Base-by-base conservation (phyloP, 2,888 invertebrate species). In the Aproaerema taeniolella region DNA sequence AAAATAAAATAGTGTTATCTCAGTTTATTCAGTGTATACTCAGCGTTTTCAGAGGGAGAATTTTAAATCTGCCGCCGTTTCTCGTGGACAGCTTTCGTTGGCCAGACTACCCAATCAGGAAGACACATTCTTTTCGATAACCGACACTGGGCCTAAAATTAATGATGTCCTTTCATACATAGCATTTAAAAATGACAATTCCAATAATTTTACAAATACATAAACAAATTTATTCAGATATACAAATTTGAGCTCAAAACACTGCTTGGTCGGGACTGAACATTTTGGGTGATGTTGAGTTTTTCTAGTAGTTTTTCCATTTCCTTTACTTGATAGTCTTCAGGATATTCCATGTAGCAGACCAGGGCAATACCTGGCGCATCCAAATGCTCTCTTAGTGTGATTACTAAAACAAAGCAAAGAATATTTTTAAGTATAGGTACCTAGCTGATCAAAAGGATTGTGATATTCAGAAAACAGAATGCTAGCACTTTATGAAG, bases 201-300 rank as follows among this genome's bases (percentile, higher is more conserved):
- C 20, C 4, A 20, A 20, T 7, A 4, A 20, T 20, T 20, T 6
- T 6, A 17, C n/a, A 8, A 15, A 31, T 9, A 25, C 30, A n/a
- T n/a, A n/a, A n/a, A n/a, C n/a, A n/a, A n/a, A n/a, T 4, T 38
- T 1, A 35, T 25, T 77, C 46, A 81, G 53, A 82, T 78, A 46
- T 86, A 86, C 42, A 86, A 67, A 63, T 85, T 85, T 3, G 79
- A 76, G 49, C 63, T 74, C 5, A 72, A 53, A 26, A 77, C 45
- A 53, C 49, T 61, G 41, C 46, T 62, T 28, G 53, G 52, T 40
- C 59, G 62, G 15, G 58, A 49, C 45, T 55, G 56, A 12, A 45
- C 31, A 31, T 48, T 53, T 20, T 45, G 51, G n/a, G 68, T 52
- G 29, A 85, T 61, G 42, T 73, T 53, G 0, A 81, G 49, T 42